Percentiles rank a stretch among this genome's conserved stretches.
phyloP scores from a whole-genome alignment of 2,797 vertebrate species.

The Menidia menidia region DNA sequence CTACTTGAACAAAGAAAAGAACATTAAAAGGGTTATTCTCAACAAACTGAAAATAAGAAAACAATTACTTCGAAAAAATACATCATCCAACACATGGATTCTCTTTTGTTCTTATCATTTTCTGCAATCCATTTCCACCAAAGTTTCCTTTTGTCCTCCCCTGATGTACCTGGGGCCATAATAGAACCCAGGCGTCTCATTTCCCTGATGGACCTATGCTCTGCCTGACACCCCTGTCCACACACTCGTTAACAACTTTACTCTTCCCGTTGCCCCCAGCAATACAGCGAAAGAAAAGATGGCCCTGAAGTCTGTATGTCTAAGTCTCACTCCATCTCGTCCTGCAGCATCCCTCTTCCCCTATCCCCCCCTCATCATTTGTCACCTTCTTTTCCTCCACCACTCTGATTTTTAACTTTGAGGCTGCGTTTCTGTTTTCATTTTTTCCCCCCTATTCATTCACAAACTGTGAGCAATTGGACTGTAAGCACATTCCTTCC shows the following conservation, averaged over 20 bases:
- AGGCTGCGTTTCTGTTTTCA: slow-evolving; percentile 22
- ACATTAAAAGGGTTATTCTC: not conserved
- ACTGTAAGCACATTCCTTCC: slow-evolving; percentile 62
- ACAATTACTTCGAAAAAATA: slow-evolving; percentile 8
- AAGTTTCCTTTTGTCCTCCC: slow-evolving; percentile 76
- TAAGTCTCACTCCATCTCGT: slow-evolving; percentile 58
- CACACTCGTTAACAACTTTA: slow-evolving; percentile 84
- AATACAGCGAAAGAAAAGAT: slow-evolving; percentile 68
- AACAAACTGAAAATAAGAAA: slow-evolving; percentile 10
- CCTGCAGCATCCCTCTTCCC: slow-evolving; percentile 34
- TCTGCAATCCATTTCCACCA: slow-evolving; percentile 62
- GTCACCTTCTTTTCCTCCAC: slow-evolving; percentile 24
- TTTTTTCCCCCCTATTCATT: slow-evolving; percentile 37
- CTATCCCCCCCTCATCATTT: not conserved
- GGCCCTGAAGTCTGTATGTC: slow-evolving; percentile 61
- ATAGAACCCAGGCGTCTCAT: slow-evolving; percentile 74
- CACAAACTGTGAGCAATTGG: slow-evolving; percentile 49
- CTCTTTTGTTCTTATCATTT: slow-evolving; percentile 29
- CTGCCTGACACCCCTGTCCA: slow-evolving; percentile 78
- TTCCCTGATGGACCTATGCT: slow-evolving; percentile 82
- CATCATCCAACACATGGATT: slow-evolving; percentile 22
- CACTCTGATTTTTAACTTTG: slow-evolving; percentile 27
- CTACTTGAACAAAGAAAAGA: not conserved
- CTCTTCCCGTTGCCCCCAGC: slow-evolving; percentile 73
- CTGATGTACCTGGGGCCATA: slow-evolving; percentile 80